These are phyloP conservation scores for Nasonia oneida DNA, from an alignment of 2,888 invertebrate species.

Conservation along the genomic window DNA sequence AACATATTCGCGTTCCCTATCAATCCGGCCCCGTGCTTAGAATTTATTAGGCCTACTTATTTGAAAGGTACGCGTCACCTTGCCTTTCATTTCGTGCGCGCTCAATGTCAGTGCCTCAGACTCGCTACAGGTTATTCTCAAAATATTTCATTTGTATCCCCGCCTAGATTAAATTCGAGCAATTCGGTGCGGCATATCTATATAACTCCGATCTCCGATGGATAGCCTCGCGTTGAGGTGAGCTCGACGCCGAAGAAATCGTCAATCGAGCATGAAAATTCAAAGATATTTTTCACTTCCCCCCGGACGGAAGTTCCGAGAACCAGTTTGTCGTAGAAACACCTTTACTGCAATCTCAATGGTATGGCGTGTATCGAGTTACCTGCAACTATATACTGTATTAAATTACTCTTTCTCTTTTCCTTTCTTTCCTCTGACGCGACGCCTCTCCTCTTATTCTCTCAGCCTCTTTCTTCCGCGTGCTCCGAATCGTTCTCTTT, in stretches of 20 bases:
- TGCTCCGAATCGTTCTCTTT: slow-evolving; percentile 37
- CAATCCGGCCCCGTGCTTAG: neutral
- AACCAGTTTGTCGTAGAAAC: neutral
- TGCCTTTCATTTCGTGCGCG: neutral
- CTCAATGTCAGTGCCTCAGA: neutral
- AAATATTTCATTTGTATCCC: no score
- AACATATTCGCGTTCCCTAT: neutral
- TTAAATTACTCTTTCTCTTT: neutral
- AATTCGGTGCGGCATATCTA: no score
- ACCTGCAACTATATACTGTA: neutral
- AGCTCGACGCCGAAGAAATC: no score
- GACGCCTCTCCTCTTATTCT: neutral
- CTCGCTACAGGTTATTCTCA: no score
- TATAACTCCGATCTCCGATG: no score
- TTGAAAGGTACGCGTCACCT: neutral
- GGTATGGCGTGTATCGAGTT: slow-evolving; percentile 13
- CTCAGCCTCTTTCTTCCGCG: slow-evolving; percentile 27
- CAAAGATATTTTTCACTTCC: neutral
- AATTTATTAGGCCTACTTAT: neutral
- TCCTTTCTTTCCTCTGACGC: neutral
- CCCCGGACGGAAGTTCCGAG: no score
- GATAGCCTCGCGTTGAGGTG: no score
- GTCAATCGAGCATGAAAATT: neutral
- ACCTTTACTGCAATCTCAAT: neutral
- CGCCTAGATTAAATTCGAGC: no score